phyloP scores from a whole-genome alignment of 2,797 vertebrate genomes.

The Muscicapa comitata region DNA sequence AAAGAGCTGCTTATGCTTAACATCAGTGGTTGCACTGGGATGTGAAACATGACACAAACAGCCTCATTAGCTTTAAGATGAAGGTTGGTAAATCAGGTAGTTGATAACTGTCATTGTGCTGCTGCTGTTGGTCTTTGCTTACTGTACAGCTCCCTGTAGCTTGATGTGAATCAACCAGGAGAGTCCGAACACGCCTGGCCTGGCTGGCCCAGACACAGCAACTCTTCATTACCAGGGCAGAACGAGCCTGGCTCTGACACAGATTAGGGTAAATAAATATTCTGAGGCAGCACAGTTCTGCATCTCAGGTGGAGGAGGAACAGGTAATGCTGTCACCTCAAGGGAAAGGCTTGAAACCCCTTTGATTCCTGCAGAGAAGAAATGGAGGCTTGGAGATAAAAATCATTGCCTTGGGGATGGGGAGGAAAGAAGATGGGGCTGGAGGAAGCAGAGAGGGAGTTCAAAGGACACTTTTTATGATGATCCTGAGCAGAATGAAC shows the following conservation, averaged over 20 bases:
- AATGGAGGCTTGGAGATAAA: slow-evolving; percentile 35
- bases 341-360: not conserved
- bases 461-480: slow-evolving; percentile 21
- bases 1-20: not conserved
- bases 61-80: not conserved
- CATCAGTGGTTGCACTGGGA: not conserved
- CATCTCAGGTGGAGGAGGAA: not conserved
- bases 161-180: not conserved
- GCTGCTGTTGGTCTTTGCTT: not conserved
- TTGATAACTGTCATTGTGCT: not conserved
- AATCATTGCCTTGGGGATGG: slow-evolving; percentile 45
- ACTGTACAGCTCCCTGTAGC: not conserved
- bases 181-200: not conserved
- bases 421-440: slow-evolving; percentile 5
- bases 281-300: not conserved
- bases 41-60: not conserved
- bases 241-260: not conserved
- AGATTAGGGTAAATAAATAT: not conserved
- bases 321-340: slow-evolving; percentile 14
- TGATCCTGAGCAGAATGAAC: slow-evolving; percentile 5
- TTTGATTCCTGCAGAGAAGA: slow-evolving; percentile 43
- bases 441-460: not conserved
- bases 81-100: not conserved
- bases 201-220: not conserved
- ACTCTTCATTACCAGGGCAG: not conserved